Conservation (phyloP, 2,888 invertebrate species). For the Diloba caeruleocephala region DNA sequence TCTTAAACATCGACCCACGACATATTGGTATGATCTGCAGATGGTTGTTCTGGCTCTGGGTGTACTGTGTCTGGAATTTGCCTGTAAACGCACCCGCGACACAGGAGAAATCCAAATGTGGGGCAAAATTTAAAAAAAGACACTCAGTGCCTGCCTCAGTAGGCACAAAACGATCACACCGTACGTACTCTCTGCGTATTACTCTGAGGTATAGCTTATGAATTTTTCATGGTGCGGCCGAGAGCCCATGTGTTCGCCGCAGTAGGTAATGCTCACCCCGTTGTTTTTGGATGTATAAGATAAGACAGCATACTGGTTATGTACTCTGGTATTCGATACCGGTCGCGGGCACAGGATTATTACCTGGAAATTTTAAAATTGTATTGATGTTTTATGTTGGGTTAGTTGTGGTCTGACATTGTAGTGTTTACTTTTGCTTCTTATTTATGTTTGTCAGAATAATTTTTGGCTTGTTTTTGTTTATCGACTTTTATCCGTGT, state of each 20-base stretch:
- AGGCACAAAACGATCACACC: neutral
- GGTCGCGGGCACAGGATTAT: slow-evolving; percentile 1
- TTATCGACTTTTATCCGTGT: too few relatives aligned
- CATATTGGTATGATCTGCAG: too few relatives aligned
- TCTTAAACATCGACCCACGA: too few relatives aligned
- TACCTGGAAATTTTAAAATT: slow-evolving; percentile 14
- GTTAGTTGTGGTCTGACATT: neutral
- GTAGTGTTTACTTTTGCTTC: neutral
- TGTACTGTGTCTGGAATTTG: too few relatives aligned
- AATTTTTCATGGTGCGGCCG: slow-evolving; percentile 79
- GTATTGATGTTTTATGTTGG: neutral
- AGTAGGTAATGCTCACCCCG: slow-evolving; percentile 71
- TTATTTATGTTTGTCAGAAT: too few relatives aligned
- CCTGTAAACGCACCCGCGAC: too few relatives aligned
- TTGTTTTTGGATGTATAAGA: slow-evolving; percentile 67
- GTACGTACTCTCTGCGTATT: slow-evolving; percentile 32
- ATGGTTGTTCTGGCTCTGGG: too few relatives aligned
- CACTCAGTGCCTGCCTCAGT: neutral
- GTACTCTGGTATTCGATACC: slow-evolving; percentile 18
- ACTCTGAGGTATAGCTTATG: slow-evolving; percentile 74
- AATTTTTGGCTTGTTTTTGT: too few relatives aligned
- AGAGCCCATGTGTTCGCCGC: slow-evolving; percentile 68
- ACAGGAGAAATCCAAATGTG: too few relatives aligned
- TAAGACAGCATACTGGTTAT: slow-evolving; percentile 10
- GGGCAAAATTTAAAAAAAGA: too few relatives aligned